phyloP scores from a whole-genome alignment of 2,888 invertebrate genomes.

The Plebejus melissa region DNA sequence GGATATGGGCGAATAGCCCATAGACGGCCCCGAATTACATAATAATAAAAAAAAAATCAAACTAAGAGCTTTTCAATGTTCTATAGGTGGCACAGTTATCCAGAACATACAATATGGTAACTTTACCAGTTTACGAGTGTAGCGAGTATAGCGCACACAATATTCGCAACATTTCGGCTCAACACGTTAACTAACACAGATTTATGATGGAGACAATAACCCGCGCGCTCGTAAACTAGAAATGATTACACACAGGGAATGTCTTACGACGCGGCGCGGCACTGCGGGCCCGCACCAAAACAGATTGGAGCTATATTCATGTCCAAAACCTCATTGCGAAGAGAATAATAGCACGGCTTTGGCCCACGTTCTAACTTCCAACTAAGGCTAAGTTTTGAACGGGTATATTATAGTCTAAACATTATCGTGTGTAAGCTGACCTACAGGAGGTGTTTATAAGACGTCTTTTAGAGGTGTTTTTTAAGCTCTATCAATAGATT shows the following conservation, averaged over 20 bases:
- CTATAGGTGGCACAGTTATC: no score
- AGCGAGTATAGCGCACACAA: neutral
- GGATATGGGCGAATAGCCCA: no score
- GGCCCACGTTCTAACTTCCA: neutral
- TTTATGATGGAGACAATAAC: constrained; percentile 7
- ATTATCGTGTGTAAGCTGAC: neutral
- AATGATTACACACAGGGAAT: constrained; percentile 12
- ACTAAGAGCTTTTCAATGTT: no score
- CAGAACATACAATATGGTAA: neutral
- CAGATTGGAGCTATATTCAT: neutral
- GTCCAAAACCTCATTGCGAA: neutral
- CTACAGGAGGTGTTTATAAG: neutral
- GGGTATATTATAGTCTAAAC: no score
- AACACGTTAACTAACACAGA: constrained; percentile 11
- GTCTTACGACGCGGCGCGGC: neutral
- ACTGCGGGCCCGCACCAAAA: neutral
- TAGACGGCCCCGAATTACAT: no score
- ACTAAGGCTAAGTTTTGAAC: neutral
- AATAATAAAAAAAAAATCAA: no score
- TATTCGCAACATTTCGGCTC: neutral
- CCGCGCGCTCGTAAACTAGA: constrained; percentile 3
- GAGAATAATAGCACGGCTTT: neutral
- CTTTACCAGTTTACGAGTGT: neutral
- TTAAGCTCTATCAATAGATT: neutral
- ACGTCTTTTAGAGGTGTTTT: neutral